phyloP scores from a whole-genome alignment of 2,888 invertebrate genomes.

The Clepsis dumicolana region DNA sequence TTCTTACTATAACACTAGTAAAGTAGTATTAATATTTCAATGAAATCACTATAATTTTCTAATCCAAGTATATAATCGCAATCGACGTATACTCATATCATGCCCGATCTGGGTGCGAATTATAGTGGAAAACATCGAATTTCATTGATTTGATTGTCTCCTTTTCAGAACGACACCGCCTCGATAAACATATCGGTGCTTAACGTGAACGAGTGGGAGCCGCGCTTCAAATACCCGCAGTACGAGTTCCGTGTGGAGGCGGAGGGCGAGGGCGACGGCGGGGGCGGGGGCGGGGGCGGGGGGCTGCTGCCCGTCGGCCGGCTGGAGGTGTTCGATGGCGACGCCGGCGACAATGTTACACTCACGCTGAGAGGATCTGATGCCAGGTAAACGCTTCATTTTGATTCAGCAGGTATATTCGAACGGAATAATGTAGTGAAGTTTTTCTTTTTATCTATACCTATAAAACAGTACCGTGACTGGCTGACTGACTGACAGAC shows the following conservation, averaged over 20 bases:
- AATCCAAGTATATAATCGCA: too few species aligned
- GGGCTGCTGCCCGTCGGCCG: conserved; percentile 85
- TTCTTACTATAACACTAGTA: too few species aligned
- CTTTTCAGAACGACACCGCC: conserved; percentile 92
- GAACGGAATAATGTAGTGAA: too few species aligned
- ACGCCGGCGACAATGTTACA: conserved; percentile 90
- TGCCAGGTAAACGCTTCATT: conserved; percentile 79
- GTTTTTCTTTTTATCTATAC: too few species aligned
- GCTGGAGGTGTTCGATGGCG: conserved; percentile 95
- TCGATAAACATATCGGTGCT: conserved; percentile 92
- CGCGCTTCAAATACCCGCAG: conserved; percentile 94
- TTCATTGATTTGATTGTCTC: neutral
- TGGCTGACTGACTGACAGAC: too few species aligned
- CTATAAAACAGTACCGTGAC: too few species aligned
- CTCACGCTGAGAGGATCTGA: conserved; percentile 90
- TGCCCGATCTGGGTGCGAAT: too few species aligned
- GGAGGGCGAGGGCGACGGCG: conserved; percentile 42
- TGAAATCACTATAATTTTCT: too few species aligned
- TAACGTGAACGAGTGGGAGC: conserved; percentile 97
- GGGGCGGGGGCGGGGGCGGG: conserved; percentile 44
- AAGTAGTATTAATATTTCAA: too few species aligned
- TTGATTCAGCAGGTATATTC: neutral
- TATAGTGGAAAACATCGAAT: too few species aligned
- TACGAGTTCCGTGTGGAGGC: conserved; percentile 91
- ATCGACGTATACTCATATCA: too few species aligned